phyloP scores from a whole-genome alignment of 2,888 invertebrate species.

The Endotricha flammealis region DNA sequence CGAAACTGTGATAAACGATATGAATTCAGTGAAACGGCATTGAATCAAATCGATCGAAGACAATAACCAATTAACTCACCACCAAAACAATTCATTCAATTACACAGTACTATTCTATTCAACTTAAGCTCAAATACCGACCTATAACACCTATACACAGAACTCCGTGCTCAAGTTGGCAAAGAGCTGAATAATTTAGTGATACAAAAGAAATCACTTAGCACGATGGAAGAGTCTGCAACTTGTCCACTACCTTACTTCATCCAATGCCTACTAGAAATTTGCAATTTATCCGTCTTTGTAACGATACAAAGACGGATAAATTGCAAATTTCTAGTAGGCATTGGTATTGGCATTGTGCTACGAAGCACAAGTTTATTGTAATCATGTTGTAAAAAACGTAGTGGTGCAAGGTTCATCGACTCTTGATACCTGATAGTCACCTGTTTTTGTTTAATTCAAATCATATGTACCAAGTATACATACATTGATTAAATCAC shows the following conservation, averaged over 20 bases:
- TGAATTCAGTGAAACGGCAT: too few relatives aligned
- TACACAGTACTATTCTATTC: not conserved
- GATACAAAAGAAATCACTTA: conserved; percentile 11
- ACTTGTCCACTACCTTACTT: not conserved
- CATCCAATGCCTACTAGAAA: conserved; percentile 1
- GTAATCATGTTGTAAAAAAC: not conserved
- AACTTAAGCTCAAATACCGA: not conserved
- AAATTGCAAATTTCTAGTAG: too few relatives aligned
- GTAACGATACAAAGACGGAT: not conserved
- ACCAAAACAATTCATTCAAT: too few relatives aligned
- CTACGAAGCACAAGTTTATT: too few relatives aligned
- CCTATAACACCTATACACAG: not conserved
- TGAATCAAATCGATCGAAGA: too few relatives aligned
- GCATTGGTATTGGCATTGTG: too few relatives aligned
- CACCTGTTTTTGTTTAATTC: conserved; percentile 1
- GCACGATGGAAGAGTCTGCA: conserved; percentile 1
- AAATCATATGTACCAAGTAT: too few relatives aligned
- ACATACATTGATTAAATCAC: too few relatives aligned
- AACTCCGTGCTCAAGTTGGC: not conserved
- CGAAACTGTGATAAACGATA: too few relatives aligned
- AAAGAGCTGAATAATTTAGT: conserved; percentile 9
- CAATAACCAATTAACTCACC: too few relatives aligned
- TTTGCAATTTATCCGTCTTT: conserved; percentile 4
- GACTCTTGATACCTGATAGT: not conserved
- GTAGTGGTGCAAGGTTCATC: conserved; percentile 4